A percentile compares a stretch with the other conserved stretches of the same genome.
phyloP scores from a whole-genome alignment of 2,797 vertebrate genomes.

The Chelon auratus region DNA sequence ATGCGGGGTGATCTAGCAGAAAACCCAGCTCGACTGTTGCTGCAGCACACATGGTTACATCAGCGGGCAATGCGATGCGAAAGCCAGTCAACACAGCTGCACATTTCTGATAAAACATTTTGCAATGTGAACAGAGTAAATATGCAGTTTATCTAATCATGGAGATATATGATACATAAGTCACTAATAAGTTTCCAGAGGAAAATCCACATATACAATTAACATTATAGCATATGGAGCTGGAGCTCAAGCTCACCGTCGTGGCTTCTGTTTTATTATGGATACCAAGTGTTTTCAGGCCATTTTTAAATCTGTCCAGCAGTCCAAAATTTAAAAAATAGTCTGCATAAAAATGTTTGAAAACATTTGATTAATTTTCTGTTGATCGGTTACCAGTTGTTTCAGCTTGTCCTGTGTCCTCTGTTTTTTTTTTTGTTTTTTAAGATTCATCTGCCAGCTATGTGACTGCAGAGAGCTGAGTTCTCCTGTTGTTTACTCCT shows the following conservation, averaged over 20 bases:
- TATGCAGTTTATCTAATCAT: slow-evolving; percentile 16
- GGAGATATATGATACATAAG: slow-evolving; percentile 23
- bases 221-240: slow-evolving; percentile 1
- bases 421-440: not conserved
- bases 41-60: not conserved
- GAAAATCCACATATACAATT: slow-evolving; percentile 1
- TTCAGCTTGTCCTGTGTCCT: not conserved
- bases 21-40: slow-evolving; percentile 17
- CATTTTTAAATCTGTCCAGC: not conserved
- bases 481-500: slow-evolving; percentile 68
- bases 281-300: not conserved
- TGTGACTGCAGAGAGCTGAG: slow-evolving; percentile 41
- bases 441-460: slow-evolving; percentile 22
- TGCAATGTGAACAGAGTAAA: slow-evolving; percentile 11
- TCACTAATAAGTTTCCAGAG: slow-evolving; percentile 15
- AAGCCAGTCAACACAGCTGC: not conserved
- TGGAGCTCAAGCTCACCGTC: not conserved
- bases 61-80: not conserved
- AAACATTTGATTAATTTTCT: not conserved
- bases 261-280: slow-evolving; percentile 8
- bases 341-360: too few species aligned
- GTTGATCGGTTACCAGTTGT: not conserved
- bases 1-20: not conserved
- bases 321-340: not conserved
- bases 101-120: slow-evolving; percentile 26